Conservation (phyloP, 2,113 vertebrate genomes). For the Bothrops jararaca region DNA sequence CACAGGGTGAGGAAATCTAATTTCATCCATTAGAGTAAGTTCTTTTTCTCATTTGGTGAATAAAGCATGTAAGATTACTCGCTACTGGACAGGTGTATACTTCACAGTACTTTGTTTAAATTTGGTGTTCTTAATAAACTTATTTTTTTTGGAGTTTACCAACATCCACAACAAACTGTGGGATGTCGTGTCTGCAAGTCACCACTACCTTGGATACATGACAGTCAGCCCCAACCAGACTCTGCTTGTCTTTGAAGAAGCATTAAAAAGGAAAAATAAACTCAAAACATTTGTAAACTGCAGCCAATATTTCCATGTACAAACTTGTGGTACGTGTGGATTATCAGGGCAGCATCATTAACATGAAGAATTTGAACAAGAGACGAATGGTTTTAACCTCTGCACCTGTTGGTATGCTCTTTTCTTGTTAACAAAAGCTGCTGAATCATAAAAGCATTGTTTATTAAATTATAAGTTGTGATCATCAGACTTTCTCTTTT, state of each 20-base stretch:
- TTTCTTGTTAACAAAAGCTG: conserved; percentile 69
- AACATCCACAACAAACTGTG: conserved; percentile 78
- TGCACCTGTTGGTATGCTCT: conserved; percentile 50
- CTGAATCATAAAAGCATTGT: conserved; percentile 71
- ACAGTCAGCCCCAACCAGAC: conserved; percentile 82
- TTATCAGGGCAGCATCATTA: conserved; percentile 58
- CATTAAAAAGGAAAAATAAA: conserved; percentile 41
- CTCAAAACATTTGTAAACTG: conserved; percentile 60
- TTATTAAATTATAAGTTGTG: conserved; percentile 72
- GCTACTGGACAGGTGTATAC: conserved; percentile 50
- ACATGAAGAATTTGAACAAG: conserved; percentile 58
- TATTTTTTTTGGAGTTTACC: conserved; percentile 77
- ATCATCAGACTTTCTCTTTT: conserved; percentile 87
- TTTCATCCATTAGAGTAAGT: not conserved
- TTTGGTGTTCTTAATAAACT: conserved; percentile 54
- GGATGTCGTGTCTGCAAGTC: conserved; percentile 77
- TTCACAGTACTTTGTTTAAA: conserved; percentile 52
- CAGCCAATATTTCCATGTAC: conserved; percentile 63
- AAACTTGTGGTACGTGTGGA: conserved; percentile 63
- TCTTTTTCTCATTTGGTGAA: conserved; percentile 18
- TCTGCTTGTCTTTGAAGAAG: conserved; percentile 74
- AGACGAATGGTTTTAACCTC: conserved; percentile 60
- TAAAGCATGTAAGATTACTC: conserved; percentile 63
- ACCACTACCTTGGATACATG: conserved; percentile 83
- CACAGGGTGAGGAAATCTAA: not conserved